phyloP scores from a whole-genome alignment of 2,113 vertebrate species.

The Chauna torquata region DNA sequence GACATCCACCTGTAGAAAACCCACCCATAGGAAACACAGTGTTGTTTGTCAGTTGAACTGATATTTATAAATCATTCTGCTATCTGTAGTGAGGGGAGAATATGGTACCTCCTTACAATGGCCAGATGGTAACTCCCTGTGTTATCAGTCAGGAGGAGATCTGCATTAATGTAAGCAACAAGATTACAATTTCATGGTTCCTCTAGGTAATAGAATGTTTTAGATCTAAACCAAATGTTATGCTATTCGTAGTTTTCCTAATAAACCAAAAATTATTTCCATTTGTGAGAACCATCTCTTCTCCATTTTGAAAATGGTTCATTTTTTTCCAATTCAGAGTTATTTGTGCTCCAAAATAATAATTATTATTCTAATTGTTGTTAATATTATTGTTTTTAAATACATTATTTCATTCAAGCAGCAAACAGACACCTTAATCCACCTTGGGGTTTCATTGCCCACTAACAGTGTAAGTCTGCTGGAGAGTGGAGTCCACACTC shows the following conservation, averaged over 20 bases:
- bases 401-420: not conserved
- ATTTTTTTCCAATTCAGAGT: not conserved
- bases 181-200: no score
- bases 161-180: not conserved
- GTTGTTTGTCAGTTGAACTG: not conserved
- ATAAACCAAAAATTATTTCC: not conserved
- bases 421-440: not conserved
- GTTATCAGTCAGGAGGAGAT: not conserved
- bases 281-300: not conserved
- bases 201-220: not conserved
- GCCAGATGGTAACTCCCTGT: not conserved
- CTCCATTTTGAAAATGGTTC: not conserved
- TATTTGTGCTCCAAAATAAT: not conserved
- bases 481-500: not conserved
- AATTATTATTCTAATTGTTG: not conserved
- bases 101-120: not conserved
- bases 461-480: not conserved
- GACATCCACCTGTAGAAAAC: not conserved
- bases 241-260: not conserved
- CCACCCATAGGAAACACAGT: not conserved
- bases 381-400: not conserved
- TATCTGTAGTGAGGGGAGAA: not conserved
- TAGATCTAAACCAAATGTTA: not conserved
- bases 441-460: not conserved
- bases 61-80: not conserved